These are phyloP conservation scores for Drosophila eugracilis DNA, from an alignment of 1,140 invertebrate species.

Conservation along the genomic window DNA sequence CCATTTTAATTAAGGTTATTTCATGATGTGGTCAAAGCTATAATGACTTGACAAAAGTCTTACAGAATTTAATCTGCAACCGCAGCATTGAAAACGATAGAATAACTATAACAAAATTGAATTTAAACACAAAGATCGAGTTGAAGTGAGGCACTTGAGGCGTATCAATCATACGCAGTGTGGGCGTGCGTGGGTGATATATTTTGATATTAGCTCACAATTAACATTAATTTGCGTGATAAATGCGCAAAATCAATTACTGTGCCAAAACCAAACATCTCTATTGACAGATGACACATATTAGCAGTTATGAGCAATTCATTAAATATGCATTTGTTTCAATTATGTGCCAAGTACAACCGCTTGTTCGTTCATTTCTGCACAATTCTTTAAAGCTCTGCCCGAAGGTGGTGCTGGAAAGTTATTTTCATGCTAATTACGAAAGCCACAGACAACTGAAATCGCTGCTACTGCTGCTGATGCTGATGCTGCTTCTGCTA, in stretches of 20 bases:
- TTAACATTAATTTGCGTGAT: slow-evolving; percentile 77
- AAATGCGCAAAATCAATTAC: slow-evolving; percentile 78
- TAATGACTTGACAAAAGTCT: slow-evolving; percentile 35
- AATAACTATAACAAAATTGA: not conserved
- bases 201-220: slow-evolving; percentile 71
- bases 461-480: slow-evolving; percentile 5
- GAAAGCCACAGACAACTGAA: slow-evolving; percentile 32
- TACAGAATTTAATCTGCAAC: slow-evolving; percentile 4
- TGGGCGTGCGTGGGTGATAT: slow-evolving; percentile 22
- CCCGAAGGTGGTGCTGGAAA: slow-evolving; percentile 33
- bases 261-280: slow-evolving; percentile 22
- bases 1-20: not conserved
- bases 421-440: slow-evolving; percentile 78
- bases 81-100: not conserved
- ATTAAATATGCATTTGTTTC: slow-evolving; percentile 80
- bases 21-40: not conserved
- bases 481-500: too few relatives aligned
- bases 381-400: slow-evolving; percentile 46
- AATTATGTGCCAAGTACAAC: slow-evolving; percentile 47
- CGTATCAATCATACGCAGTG: slow-evolving; percentile 43
- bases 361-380: not conserved
- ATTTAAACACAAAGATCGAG: not conserved
- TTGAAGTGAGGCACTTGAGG: slow-evolving; percentile 3
- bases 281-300: slow-evolving; percentile 69
- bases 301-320: slow-evolving; percentile 52